phyloP scores from a whole-genome alignment of 2,888 invertebrate genomes.

The Agrotis ipsilon region DNA sequence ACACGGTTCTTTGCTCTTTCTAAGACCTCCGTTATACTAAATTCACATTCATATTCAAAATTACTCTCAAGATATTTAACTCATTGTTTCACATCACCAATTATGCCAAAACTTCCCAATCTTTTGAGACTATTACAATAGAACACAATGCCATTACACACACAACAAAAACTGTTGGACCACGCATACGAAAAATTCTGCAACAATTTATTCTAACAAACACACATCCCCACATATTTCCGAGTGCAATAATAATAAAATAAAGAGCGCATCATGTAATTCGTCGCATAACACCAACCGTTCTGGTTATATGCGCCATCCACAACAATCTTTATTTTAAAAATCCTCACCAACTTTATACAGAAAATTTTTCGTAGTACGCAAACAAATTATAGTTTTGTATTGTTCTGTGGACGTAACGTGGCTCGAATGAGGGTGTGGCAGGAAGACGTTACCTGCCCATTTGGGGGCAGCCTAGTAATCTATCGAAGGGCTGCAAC shows the following conservation, averaged over 20 bases:
- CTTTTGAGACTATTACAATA: not conserved
- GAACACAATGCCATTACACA: constrained; percentile 34
- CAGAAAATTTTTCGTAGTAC: constrained; percentile 51
- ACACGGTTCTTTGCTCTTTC: not conserved
- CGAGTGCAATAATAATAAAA: constrained; percentile 62
- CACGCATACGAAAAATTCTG: constrained; percentile 31
- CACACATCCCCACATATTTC: constrained; percentile 48
- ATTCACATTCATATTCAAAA: not conserved
- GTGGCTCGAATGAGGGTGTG: constrained; percentile 13
- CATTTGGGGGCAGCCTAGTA: too few species aligned
- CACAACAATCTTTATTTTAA: constrained; percentile 51
- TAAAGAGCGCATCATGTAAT: constrained; percentile 54
- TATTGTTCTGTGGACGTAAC: constrained; percentile 37
- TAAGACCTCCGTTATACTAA: too few species aligned
- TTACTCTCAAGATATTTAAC: not conserved
- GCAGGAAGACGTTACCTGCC: too few species aligned
- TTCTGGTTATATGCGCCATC: constrained; percentile 37
- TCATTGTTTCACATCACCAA: not conserved
- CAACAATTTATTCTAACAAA: constrained; percentile 52
- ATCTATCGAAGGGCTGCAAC: too few species aligned
- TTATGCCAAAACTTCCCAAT: not conserved
- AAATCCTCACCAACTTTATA: constrained; percentile 58
- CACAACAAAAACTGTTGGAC: constrained; percentile 26
- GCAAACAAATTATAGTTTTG: constrained; percentile 57
- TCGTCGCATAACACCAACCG: constrained; percentile 33